Percentiles rank a stretch among this genome's conserved stretches.
These are phyloP conservation scores for Dusona sp. DNA, from an alignment of 2,888 invertebrate species.

Conservation along the genomic window DNA sequence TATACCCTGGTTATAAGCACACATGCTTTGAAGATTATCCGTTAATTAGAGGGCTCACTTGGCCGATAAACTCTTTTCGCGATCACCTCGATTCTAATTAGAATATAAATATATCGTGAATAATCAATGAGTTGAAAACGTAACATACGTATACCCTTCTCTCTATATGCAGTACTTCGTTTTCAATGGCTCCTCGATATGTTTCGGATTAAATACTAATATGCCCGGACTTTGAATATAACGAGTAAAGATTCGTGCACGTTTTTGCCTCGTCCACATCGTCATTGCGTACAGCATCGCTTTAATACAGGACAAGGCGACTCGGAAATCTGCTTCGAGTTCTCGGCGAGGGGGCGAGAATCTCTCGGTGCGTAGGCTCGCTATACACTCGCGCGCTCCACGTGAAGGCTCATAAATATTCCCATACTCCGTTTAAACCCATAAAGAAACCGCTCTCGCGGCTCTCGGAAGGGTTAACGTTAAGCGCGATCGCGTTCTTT, in stretches of 20 bases:
- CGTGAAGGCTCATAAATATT: constrained; percentile 83
- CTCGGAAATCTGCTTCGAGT: constrained; percentile 64
- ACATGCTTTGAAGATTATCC: not conserved
- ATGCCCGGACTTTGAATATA: not conserved
- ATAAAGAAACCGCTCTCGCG: constrained; percentile 83
- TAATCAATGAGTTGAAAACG: not conserved
- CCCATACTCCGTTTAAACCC: constrained; percentile 78
- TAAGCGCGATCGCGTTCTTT: constrained; percentile 67
- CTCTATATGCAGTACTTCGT: not conserved
- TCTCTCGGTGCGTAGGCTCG: constrained; percentile 72
- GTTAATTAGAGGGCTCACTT: not conserved
- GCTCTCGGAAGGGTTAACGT: constrained; percentile 82
- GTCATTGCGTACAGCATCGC: constrained; percentile 40
- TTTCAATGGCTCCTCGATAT: not conserved
- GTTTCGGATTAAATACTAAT: constrained; percentile 20
- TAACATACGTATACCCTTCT: not conserved
- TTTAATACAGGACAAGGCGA: constrained; percentile 51
- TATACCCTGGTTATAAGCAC: not conserved
- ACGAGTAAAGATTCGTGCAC: constrained; percentile 26
- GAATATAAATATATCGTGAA: not conserved
- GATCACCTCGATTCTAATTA: not conserved
- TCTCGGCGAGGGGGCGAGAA: constrained; percentile 58
- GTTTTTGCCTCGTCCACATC: constrained; percentile 38
- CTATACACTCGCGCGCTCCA: constrained; percentile 68
- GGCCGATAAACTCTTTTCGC: not conserved